Base-by-base conservation (phyloP, 37 sponge, comb jelly and placozoan genomes). In the Cliona cf. orientalis region DNA sequence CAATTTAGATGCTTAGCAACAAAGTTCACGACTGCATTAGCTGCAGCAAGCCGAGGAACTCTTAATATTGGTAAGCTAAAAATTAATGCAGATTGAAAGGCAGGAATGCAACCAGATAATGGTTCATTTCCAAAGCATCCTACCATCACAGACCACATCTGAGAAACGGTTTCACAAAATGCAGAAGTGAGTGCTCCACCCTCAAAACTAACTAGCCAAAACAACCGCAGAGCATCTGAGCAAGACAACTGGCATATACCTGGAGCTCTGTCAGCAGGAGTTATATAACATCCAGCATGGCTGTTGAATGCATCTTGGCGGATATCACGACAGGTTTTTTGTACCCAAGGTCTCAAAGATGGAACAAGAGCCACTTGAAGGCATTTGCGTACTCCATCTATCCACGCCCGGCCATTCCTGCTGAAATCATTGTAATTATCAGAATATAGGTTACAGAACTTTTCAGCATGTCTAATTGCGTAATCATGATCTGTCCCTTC, bases 401-500 rank as follows among this genome's bases (percentile, higher is more conserved):
- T 38, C 87, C 87, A 86, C 36, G 23, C 1, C 26, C 65, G 49
- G n/a, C 70, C 79, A 14, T 44, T 17, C 1, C n/a, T 2, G 58
- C 80, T 70, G 79, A 86, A 86, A 35, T 70, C 66, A 26, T 79
- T 69, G 79, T 53, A 79, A 25, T 79, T 55, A 0, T 68, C 58
- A 11, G 34, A 1, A 58, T 37, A 86, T 19, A 79, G 46, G 43
- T 86, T 70, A 45, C 87, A 86, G 73, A 71, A 79, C 41, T 57
- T 86, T 69, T 78, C 59, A 21, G 71, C 80, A 69, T 71, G 79
- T 37, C 57, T 74, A 5, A 79, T 79, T n/a, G 87, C 79, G 34
- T 86, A 79, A 5, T 34, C 72, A 42, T 86, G 58, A 1, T 21
- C 57, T 31, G 79, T 78, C 5, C 59, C 78, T 39, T 55, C 45